Evolutionary conservation across 1,140 invertebrate species (phyloP).

Genomic region (Drosophila kohkoa): DNA sequence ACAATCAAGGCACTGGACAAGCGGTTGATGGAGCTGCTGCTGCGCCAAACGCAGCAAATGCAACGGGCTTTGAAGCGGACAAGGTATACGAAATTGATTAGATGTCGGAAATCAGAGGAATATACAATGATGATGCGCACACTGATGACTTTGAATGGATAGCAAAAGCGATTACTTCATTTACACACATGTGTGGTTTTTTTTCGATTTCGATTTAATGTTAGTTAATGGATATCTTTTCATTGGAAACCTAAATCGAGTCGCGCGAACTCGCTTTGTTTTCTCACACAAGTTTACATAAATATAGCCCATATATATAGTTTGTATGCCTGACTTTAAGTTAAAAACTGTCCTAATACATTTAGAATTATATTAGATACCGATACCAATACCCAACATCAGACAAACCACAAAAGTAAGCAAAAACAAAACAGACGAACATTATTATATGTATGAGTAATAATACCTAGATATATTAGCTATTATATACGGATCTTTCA

Average conservation of each 20-base stretch:
- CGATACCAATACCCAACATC: slow-evolving; percentile 28
- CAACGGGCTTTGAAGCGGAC: slow-evolving; percentile 74
- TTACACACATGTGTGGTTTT: slow-evolving; percentile 15
- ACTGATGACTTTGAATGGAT: slow-evolving; percentile 15
- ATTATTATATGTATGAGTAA: slow-evolving; percentile 44
- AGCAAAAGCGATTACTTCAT: slow-evolving; percentile 14
- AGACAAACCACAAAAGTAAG: not conserved
- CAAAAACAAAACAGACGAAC: slow-evolving; percentile 13
- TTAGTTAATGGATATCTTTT: slow-evolving; percentile 36
- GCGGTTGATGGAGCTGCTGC: slow-evolving; percentile 65
- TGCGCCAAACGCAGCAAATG: slow-evolving; percentile 17
- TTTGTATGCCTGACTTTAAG: slow-evolving; percentile 49
- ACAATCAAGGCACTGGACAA: slow-evolving; percentile 57
- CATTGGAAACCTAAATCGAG: slow-evolving; percentile 14
- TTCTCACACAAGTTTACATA: slow-evolving; percentile 28
- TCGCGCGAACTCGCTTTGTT: slow-evolving; percentile 10
- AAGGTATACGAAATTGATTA: slow-evolving; percentile 84
- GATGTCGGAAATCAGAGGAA: not conserved
- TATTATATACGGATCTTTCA: slow-evolving; percentile 56
- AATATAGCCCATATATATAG: slow-evolving; percentile 55
- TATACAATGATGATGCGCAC: slow-evolving; percentile 5
- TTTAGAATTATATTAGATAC: slow-evolving; percentile 61
- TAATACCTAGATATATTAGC: slow-evolving; percentile 60
- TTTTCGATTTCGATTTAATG: slow-evolving; percentile 30
- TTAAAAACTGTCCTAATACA: slow-evolving; percentile 73